These are phyloP conservation scores for Acronicta aceris DNA, from an alignment of 2,888 invertebrate species.

Conservation along the genomic window DNA sequence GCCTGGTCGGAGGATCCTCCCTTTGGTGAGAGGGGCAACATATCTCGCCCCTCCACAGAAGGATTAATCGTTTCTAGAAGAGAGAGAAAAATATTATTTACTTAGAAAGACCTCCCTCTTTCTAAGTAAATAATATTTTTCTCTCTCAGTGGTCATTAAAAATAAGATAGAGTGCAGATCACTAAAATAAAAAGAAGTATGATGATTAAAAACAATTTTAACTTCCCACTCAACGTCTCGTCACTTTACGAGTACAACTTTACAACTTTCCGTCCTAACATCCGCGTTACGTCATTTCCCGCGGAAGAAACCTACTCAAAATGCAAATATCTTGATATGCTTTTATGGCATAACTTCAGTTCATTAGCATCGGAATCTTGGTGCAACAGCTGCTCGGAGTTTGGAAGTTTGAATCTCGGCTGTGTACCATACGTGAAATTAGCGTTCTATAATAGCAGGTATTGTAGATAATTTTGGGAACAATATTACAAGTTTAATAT, in stretches of 20 bases:
- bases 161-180: too few species aligned
- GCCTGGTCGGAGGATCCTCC: too few species aligned
- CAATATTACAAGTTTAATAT: constrained; percentile 30
- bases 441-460: constrained; percentile 31
- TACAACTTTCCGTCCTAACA: constrained; percentile 8
- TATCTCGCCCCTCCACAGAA: too few species aligned
- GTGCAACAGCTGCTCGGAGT: constrained; percentile 55
- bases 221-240: background rate
- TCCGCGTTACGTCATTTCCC: constrained; percentile 4
- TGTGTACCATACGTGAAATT: constrained; percentile 47
- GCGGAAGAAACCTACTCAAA: constrained; percentile 49
- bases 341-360: constrained; percentile 54
- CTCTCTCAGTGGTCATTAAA: too few species aligned
- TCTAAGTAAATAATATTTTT: too few species aligned
- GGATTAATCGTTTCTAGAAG: too few species aligned
- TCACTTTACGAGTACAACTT: constrained; percentile 15
- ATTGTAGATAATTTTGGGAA: constrained; percentile 30
- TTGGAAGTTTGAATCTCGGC: constrained; percentile 43
- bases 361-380: constrained; percentile 62
- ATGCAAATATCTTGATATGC: constrained; percentile 57
- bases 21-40: too few species aligned
- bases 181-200: too few species aligned
- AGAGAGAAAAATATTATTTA: too few species aligned
- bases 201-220: background rate
- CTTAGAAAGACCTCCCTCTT: too few species aligned